phyloP scores from a whole-genome alignment of 2,113 vertebrate species.

The Hyperoodon ampullatus region DNA sequence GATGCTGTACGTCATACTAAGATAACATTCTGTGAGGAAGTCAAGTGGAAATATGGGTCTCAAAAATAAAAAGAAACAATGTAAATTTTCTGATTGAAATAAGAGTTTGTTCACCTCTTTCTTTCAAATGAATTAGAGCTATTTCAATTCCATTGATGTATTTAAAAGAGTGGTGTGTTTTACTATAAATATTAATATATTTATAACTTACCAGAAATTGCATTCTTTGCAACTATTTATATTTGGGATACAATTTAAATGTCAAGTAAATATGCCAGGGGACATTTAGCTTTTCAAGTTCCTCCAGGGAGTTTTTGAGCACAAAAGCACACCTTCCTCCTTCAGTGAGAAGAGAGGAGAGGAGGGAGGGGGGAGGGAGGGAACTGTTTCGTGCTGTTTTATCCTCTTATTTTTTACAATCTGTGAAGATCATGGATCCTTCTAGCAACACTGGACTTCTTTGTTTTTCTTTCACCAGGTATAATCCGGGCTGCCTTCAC shows the following conservation, averaged over 20 bases:
- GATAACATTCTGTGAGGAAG: not conserved
- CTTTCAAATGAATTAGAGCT: not conserved
- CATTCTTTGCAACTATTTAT: not conserved
- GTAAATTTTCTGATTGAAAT: not conserved
- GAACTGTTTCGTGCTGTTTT: not conserved
- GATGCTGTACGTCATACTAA: not conserved
- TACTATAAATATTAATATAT: not conserved
- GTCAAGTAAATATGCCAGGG: not conserved
- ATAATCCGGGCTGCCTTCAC: conserved; percentile 77
- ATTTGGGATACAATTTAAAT: not conserved
- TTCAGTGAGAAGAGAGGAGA: too few relatives aligned
- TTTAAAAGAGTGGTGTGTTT: not conserved
- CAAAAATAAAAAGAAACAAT: not conserved
- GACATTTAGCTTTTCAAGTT: not conserved
- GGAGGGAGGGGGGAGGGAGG: too few relatives aligned
- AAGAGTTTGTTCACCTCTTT: not conserved
- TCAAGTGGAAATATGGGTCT: not conserved
- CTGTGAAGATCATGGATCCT: not conserved
- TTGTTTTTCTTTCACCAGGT: conserved; percentile 74
- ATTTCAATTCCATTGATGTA: not conserved
- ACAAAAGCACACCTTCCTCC: rapidly evolving
- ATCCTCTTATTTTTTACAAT: not conserved
- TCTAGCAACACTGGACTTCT: not conserved
- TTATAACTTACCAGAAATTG: not conserved
- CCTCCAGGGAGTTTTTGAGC: not conserved